phyloP scores from a whole-genome alignment of 2,113 vertebrate species.

The Bubo scandiacus region DNA sequence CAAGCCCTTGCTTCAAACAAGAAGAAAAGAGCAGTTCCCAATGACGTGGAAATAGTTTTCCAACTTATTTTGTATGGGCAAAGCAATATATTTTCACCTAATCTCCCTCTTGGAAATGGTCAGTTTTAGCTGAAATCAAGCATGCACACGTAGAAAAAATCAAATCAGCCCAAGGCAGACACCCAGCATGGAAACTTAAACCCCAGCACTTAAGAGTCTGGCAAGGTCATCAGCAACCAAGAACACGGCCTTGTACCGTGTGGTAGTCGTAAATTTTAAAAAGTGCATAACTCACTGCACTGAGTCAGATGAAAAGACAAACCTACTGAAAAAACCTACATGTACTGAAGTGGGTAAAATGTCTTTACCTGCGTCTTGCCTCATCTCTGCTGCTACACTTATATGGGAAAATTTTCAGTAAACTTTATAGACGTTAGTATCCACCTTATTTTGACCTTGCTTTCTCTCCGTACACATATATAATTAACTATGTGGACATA shows the following conservation, averaged over 20 bases:
- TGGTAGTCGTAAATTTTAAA: background rate
- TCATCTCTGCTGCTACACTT: background rate
- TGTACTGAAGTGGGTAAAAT: background rate
- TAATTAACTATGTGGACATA: background rate
- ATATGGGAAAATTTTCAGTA: background rate
- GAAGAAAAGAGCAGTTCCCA: background rate
- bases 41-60: background rate
- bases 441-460: background rate
- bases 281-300: background rate
- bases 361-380: background rate
- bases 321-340: background rate
- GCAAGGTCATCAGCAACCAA: background rate
- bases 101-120: background rate
- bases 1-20: background rate
- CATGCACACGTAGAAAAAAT: background rate
- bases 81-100: conserved; percentile 7
- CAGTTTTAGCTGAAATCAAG: conserved; percentile 27
- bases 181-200: background rate
- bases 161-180: conserved; percentile 3
- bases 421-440: background rate
- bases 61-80: background rate
- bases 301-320: background rate
- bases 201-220: conserved; percentile 10
- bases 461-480: background rate
- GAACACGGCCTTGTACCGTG: background rate